Evolutionary conservation across 2,888 invertebrate genomes (phyloP).

Genomic region (Aphodius granarius): DNA sequence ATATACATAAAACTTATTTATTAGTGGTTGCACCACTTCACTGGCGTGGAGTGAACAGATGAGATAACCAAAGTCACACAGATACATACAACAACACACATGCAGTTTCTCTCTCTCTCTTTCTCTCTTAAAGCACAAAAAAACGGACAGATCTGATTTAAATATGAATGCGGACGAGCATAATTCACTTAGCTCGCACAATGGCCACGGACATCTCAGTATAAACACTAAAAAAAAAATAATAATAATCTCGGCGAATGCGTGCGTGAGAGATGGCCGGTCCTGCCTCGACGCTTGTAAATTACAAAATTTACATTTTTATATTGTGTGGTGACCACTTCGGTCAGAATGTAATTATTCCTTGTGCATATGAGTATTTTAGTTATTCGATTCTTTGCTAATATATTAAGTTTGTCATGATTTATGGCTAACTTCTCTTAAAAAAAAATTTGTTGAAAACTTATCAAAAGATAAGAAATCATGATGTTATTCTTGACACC

Average conservation of each 20-base stretch:
- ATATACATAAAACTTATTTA: not conserved
- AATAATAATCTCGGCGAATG: not conserved
- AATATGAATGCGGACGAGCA: slow-evolving; percentile 11
- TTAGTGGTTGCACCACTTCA: not conserved
- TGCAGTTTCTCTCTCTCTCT: too few species aligned
- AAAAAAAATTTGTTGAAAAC: too few species aligned
- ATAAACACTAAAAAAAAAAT: slow-evolving; percentile 11
- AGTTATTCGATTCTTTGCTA: not conserved
- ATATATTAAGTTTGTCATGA: not conserved
- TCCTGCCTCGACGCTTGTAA: not conserved
- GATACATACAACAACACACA: not conserved
- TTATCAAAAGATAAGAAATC: too few species aligned
- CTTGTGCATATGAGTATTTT: not conserved
- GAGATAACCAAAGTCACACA: not conserved
- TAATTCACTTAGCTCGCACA: slow-evolving; percentile 9
- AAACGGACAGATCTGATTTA: slow-evolving; percentile 11
- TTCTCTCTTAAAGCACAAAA: too few species aligned
- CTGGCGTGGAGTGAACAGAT: not conserved
- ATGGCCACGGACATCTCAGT: slow-evolving; percentile 9
- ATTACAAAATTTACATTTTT: not conserved
- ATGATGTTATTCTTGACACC: too few species aligned
- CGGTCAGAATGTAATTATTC: not conserved
- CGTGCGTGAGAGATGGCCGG: not conserved
- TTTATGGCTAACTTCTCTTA: too few species aligned
- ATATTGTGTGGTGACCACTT: not conserved